Evolutionary conservation across 2,888 invertebrate genomes (phyloP).

Genomic region (Sialis fuliginosa): DNA sequence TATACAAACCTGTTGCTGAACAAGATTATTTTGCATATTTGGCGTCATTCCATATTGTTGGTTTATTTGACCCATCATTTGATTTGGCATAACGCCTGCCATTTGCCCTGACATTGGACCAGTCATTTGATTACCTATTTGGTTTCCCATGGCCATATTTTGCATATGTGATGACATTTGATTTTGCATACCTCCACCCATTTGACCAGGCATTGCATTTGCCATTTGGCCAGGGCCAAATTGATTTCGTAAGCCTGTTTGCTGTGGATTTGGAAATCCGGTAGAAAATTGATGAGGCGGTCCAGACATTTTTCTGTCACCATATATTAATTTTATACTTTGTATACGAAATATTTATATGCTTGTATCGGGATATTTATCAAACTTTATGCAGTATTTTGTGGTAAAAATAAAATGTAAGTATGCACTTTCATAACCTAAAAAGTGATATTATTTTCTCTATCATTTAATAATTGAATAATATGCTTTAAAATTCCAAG

Average conservation of each 20-base stretch:
- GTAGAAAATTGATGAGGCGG: slow-evolving; percentile 56
- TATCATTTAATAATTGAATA: too few species aligned
- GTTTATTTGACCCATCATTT: slow-evolving; percentile 27
- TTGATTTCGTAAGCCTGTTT: slow-evolving; percentile 41
- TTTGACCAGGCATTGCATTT: slow-evolving; percentile 34
- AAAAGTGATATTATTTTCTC: too few species aligned
- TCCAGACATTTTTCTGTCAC: slow-evolving; percentile 36
- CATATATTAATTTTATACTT: too few species aligned
- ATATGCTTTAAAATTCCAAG: too few species aligned
- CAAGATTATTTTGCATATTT: slow-evolving; percentile 19
- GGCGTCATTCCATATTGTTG: slow-evolving; percentile 22
- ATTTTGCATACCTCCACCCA: slow-evolving; percentile 29
- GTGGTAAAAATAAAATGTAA: too few species aligned
- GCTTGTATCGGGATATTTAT: too few species aligned
- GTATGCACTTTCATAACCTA: too few species aligned
- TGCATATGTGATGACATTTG: slow-evolving; percentile 20
- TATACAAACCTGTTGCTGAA: slow-evolving; percentile 4
- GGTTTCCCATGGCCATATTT: slow-evolving; percentile 31
- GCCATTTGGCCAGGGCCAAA: slow-evolving; percentile 46
- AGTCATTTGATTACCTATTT: slow-evolving; percentile 28
- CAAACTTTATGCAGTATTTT: too few species aligned
- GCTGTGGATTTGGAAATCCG: slow-evolving; percentile 42
- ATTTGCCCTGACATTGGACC: slow-evolving; percentile 31
- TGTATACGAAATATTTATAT: too few species aligned
- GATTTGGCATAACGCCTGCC: slow-evolving; percentile 33